These are phyloP conservation scores for Athene cunicularia DNA, from an alignment of 2,113 vertebrate genomes.

Conservation along the genomic window DNA sequence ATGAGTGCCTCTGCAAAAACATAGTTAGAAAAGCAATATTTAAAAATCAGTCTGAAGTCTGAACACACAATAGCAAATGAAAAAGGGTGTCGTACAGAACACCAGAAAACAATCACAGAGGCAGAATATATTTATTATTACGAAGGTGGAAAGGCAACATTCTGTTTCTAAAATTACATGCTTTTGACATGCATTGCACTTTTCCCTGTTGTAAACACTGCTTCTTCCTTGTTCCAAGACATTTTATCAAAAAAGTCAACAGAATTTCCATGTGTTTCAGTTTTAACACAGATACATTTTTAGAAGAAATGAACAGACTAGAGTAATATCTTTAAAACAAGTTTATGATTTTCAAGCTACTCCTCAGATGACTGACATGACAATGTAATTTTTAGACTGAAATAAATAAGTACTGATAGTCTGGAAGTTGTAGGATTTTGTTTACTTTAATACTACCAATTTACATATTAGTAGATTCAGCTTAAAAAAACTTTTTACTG, in stretches of 20 bases:
- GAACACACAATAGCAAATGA: not conserved
- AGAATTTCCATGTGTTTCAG: not conserved
- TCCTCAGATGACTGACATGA: not conserved
- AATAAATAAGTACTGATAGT: not conserved
- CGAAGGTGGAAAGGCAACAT: not conserved
- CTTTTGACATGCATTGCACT: not conserved
- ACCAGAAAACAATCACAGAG: not conserved
- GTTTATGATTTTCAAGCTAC: not conserved
- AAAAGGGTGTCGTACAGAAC: not conserved
- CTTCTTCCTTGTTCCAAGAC: not conserved
- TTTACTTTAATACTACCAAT: not conserved
- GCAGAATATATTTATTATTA: not conserved
- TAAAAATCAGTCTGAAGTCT: not conserved
- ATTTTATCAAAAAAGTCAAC: not conserved
- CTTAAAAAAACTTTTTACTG: not conserved
- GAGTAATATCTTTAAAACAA: not conserved
- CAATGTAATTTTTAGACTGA: not conserved
- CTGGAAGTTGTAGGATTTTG: not conserved
- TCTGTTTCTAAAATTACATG: not conserved
- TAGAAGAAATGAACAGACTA: not conserved
- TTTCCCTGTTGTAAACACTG: not conserved
- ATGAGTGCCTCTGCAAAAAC: constrained; percentile 83
- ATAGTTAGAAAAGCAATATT: not conserved
- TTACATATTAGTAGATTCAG: not conserved
- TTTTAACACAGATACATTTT: not conserved